These are phyloP conservation scores for Willisornis vidua DNA, from an alignment of 2,113 vertebrate genomes.

Conservation along the genomic window DNA sequence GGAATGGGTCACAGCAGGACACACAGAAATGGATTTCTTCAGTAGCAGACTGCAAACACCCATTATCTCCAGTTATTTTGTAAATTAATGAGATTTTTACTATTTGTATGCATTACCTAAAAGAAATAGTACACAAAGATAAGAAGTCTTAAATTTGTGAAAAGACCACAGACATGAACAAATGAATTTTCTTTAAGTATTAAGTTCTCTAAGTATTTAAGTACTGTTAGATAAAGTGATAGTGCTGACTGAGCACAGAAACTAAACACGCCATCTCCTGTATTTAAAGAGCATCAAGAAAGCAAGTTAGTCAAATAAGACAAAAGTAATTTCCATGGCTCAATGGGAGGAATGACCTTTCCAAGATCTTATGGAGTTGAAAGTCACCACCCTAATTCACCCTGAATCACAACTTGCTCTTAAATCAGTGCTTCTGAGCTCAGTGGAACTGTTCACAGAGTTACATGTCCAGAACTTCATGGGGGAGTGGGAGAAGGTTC, in stretches of 20 bases:
- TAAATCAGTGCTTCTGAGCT: not conserved
- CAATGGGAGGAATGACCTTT: not conserved
- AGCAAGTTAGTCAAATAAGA: not conserved
- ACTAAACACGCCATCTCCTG: not conserved
- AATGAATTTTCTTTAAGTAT: not conserved
- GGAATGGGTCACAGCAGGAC: constrained; percentile 64
- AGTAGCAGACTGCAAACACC: constrained; percentile 45
- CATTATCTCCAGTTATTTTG: constrained; percentile 56
- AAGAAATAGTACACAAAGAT: not conserved
- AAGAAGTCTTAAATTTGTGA: constrained; percentile 2
- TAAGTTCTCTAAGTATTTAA: not conserved
- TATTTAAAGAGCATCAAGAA: not conserved
- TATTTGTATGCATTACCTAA: not conserved
- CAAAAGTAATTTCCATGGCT: not conserved
- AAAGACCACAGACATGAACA: not conserved
- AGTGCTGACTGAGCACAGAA: not conserved
- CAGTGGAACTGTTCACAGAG: not conserved
- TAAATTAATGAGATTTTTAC: constrained; percentile 44
- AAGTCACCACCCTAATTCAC: not conserved
- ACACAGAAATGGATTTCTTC: constrained; percentile 44
- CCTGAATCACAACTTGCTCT: not conserved
- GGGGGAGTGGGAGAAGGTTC: not conserved
- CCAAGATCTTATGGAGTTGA: not conserved
- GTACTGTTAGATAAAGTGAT: not conserved
- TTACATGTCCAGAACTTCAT: not conserved